Evolutionary conservation across 2,888 invertebrate genomes (phyloP).

Genomic region (Xylota segnis): DNA sequence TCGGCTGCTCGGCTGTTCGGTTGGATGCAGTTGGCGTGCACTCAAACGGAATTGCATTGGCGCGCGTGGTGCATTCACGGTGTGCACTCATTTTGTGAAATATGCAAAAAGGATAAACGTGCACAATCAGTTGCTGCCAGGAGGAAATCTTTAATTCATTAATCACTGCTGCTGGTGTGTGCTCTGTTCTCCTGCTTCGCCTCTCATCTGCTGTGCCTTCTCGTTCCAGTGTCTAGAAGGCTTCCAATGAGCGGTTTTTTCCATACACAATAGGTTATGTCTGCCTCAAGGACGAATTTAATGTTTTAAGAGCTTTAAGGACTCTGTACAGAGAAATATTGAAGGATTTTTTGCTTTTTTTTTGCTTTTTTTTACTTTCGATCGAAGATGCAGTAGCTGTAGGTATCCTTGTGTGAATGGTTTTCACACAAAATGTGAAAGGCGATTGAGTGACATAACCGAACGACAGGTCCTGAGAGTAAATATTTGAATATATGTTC

Average conservation of each 20-base stretch:
- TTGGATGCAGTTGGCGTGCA: constrained; percentile 12
- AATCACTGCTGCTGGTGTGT: constrained; percentile 39
- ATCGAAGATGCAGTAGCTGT: background rate
- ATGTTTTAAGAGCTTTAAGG: background rate
- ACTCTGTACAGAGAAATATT: background rate
- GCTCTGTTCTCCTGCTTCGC: background rate
- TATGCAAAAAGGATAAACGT: constrained; percentile 61
- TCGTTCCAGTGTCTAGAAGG: no score
- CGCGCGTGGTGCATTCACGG: background rate
- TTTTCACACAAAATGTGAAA: background rate
- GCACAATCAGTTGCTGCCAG: constrained; percentile 59
- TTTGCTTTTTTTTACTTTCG: background rate
- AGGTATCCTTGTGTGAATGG: background rate
- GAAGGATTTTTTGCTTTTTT: background rate
- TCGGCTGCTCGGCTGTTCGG: no score
- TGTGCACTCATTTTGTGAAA: constrained; percentile 32
- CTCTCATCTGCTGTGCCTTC: no score
- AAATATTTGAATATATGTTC: background rate
- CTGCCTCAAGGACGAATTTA: background rate
- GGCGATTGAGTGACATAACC: background rate
- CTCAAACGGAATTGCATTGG: constrained; percentile 29
- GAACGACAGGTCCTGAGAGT: background rate
- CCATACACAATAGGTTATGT: background rate
- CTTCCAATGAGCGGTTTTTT: background rate
- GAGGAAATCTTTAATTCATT: constrained; percentile 66